Conservation (phyloP, 2,888 invertebrate species). For the Tetheella fluctuosa region DNA sequence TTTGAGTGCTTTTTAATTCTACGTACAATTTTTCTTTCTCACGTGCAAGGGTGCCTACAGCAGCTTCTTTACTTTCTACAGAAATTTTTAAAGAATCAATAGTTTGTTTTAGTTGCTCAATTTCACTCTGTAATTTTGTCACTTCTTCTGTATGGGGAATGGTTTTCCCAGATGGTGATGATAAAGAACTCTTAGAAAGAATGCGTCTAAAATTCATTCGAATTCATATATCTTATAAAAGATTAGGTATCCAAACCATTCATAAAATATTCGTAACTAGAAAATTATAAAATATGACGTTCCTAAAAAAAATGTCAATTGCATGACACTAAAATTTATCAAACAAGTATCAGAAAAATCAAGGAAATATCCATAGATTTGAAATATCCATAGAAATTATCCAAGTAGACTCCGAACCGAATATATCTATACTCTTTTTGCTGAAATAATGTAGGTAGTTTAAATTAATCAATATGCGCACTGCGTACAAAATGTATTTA, state of each 20-base stretch:
- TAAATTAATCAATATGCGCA: too few relatives aligned
- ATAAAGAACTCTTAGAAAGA: slow-evolving; percentile 51
- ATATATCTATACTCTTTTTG: too few relatives aligned
- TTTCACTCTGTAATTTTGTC: slow-evolving; percentile 58
- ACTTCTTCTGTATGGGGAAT: slow-evolving; percentile 48
- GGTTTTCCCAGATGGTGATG: slow-evolving; percentile 43
- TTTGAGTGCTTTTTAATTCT: slow-evolving; percentile 75
- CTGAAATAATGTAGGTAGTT: too few relatives aligned
- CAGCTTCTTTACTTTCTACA: slow-evolving; percentile 72
- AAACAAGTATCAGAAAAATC: too few relatives aligned
- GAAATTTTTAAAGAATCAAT: slow-evolving; percentile 70
- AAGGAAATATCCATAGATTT: too few relatives aligned
- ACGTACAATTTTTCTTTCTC: slow-evolving; percentile 79
- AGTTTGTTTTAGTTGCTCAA: slow-evolving; percentile 69
- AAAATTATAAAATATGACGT: slow-evolving; percentile 30
- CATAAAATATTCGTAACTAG: slow-evolving; percentile 22
- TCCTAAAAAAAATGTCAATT: not conserved
- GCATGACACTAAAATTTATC: not conserved
- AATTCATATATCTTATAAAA: slow-evolving; percentile 29
- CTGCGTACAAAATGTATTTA: too few relatives aligned
- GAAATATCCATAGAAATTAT: too few relatives aligned
- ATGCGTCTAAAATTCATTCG: slow-evolving; percentile 54
- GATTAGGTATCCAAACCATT: slow-evolving; percentile 26
- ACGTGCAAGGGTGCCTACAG: slow-evolving; percentile 70
- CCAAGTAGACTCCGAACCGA: too few relatives aligned